Conservation (phyloP, 2,797 vertebrate species). For the Avahi laniger region DNA sequence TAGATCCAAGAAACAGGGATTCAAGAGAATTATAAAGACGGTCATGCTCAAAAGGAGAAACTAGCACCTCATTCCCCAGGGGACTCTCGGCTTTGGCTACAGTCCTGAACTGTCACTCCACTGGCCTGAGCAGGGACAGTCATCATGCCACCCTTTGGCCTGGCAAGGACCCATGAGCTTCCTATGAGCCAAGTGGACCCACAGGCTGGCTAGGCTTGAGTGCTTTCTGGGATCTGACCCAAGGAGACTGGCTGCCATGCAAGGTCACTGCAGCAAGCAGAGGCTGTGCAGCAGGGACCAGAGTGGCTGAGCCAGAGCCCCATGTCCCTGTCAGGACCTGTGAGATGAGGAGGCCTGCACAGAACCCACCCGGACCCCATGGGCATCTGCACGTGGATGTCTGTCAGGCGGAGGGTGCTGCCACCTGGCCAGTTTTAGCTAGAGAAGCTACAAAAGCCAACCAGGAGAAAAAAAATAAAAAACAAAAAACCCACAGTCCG, state of each 20-base stretch:
- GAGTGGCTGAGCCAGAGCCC: neutral
- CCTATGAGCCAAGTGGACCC: neutral
- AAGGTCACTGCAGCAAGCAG: neutral
- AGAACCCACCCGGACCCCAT: rapidly evolving
- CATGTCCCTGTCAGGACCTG: neutral
- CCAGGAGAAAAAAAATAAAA: neutral
- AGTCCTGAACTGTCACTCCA: neutral
- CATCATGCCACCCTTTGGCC: neutral
- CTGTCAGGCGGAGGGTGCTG: neutral
- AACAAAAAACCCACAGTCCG: neutral
- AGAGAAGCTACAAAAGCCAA: neutral
- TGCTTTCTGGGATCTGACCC: neutral
- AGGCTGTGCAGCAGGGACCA: neutral
- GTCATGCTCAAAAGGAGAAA: neutral
- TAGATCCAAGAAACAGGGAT: neutral
- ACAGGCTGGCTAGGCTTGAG: neutral
- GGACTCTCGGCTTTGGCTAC: neutral
- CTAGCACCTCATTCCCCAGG: neutral
- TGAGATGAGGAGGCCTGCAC: too few relatives aligned
- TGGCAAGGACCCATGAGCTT: neutral
- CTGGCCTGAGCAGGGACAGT: neutral
- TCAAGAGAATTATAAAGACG: neutral
- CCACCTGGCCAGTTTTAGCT: neutral
- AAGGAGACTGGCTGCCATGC: neutral
- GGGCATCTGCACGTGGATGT: neutral